These are phyloP conservation scores for Paramormyrops hopkinsi DNA, from an alignment of 2,797 vertebrate genomes.

Conservation along the genomic window DNA sequence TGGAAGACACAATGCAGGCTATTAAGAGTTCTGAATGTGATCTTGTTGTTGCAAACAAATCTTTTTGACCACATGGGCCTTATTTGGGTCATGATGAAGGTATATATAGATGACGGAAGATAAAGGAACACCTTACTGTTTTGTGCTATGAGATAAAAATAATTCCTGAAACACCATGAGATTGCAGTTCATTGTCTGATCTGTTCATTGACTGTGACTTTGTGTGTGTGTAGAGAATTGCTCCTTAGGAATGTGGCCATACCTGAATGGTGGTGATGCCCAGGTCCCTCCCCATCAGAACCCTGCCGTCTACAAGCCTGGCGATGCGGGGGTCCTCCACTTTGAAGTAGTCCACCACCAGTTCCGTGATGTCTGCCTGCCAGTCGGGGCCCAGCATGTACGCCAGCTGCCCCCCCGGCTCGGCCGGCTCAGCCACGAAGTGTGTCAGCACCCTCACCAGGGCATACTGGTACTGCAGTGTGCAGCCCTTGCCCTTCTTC, in stretches of 20 bases:
- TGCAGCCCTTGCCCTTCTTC: slow-evolving; percentile 80
- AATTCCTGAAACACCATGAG: not conserved
- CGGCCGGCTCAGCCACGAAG: slow-evolving; percentile 79
- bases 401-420: slow-evolving; percentile 69
- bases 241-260: slow-evolving; percentile 19
- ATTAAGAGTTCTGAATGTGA: not conserved
- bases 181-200: not conserved
- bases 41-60: not conserved
- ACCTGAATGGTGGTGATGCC: slow-evolving; percentile 93
- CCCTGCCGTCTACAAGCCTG: slow-evolving; percentile 71
- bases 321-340: slow-evolving; percentile 83
- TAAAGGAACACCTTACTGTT: not conserved
- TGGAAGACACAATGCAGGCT: not conserved
- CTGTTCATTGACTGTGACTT: not conserved
- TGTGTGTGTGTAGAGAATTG: not conserved
- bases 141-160: not conserved
- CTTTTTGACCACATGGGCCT: not conserved
- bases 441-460: slow-evolving; percentile 85
- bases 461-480: slow-evolving; percentile 86
- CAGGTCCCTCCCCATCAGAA: slow-evolving; percentile 77
- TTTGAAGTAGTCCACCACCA: slow-evolving; percentile 83
- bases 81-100: not conserved
- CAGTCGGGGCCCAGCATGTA: slow-evolving; percentile 87
- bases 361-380: slow-evolving; percentile 90
- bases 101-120: not conserved